Evolutionary conservation across 2,888 invertebrate species (phyloP), one percentile per base, ranked within the genome.

Genomic region (Ptilodon capucinus): DNA sequence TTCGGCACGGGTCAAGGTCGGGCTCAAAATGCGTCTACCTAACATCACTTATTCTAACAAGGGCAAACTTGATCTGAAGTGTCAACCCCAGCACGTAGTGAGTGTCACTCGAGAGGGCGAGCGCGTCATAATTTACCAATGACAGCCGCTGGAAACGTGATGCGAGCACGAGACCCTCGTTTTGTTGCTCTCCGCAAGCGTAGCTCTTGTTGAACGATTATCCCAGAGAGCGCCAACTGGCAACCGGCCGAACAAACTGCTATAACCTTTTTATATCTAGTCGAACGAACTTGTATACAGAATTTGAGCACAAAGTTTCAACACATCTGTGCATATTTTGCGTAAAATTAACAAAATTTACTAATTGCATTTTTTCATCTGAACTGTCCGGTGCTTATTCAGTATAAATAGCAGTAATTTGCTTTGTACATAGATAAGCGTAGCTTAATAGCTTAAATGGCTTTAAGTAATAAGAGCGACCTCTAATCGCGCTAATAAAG

Each of bases 381-480:
- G 44, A 40, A 16, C 9, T 40, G 14, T 25, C 45, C 28, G 34
- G 46, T 59, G 43, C 39, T 51, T 41, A 16, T 44, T 50, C 45
- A 43, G 43, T 50, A 52, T 54, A 42, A 48, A 32, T 44, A 18
- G 32, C 43, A 42, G 38, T 28, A 42, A 45, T 51, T 52, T 51
- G 51, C n/a, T n/a, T n/a, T 51, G 53, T 43, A 40, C 58, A 64
- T 59, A 64, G 56, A 64, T 69, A 66, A 59, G 55, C 54, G 54
- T 57, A 57, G 61, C 69, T 66, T 80, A 74, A 81, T 79, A 75
- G 76, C 73, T 73, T 57, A 74, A 74, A 77, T 71, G 68, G 71
- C 76, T 74, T 77, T 81, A 76, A 76, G 76, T 75, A 78, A 82
- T 81, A 81, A 81, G 81, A 76, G 67, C 68, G 71, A 54, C 71